Conservation (phyloP, 2,797 vertebrate genomes). For the Acanthurus tractus region DNA sequence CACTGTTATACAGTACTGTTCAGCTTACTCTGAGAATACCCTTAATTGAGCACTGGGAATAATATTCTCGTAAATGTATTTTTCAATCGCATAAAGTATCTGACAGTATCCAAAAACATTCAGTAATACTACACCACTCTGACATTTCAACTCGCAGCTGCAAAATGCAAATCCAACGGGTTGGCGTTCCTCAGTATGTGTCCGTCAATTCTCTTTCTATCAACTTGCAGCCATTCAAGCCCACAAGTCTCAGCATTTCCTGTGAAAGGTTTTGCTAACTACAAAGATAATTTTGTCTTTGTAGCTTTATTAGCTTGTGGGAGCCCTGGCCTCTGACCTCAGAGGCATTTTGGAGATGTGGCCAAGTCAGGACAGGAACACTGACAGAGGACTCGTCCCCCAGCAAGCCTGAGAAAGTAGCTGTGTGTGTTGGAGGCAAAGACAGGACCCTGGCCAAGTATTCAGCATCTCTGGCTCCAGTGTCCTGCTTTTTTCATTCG, state of each 20-base stretch:
- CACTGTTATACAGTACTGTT: constrained; percentile 49
- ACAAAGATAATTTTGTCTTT: constrained; percentile 73
- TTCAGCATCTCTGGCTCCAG: constrained; percentile 58
- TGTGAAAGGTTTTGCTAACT: constrained; percentile 56
- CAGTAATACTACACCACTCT: constrained; percentile 18
- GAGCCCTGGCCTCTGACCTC: constrained; percentile 70
- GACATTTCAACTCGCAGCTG: constrained; percentile 49
- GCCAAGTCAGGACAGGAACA: constrained; percentile 69
- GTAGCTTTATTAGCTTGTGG: constrained; percentile 75
- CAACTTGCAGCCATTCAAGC: constrained; percentile 59
- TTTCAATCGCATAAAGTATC: constrained; percentile 22
- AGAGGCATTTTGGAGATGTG: constrained; percentile 64
- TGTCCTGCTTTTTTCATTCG: constrained; percentile 33
- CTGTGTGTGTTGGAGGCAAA: constrained; percentile 62
- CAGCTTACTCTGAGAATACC: constrained; percentile 7
- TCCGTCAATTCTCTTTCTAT: constrained; percentile 49
- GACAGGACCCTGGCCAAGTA: constrained; percentile 49
- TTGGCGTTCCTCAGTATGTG: constrained; percentile 62
- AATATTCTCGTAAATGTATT: constrained; percentile 14
- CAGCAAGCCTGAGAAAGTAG: constrained; percentile 64
- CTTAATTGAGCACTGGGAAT: constrained; percentile 29
- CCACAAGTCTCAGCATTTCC: constrained; percentile 65
- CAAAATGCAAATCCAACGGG: constrained; percentile 60
- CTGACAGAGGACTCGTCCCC: constrained; percentile 58
- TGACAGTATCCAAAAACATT: constrained; percentile 5